These are phyloP conservation scores for Bombus waltoni DNA, from an alignment of 1,140 invertebrate genomes.

Conservation along the genomic window DNA sequence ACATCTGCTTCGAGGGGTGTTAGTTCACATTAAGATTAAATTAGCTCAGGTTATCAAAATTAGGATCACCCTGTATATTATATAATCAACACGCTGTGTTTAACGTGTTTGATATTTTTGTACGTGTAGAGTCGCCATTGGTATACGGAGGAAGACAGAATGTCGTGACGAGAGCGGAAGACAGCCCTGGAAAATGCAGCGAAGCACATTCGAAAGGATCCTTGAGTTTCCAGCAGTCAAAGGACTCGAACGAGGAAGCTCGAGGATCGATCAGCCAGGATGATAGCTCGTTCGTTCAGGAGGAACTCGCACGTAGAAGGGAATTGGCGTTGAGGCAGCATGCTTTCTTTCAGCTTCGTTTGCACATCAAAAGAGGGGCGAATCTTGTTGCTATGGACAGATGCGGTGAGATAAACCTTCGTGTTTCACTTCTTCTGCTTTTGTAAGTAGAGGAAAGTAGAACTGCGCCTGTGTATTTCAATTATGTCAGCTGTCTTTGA, in stretches of 20 bases:
- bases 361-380: constrained; percentile 93
- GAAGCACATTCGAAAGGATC: constrained; percentile 67
- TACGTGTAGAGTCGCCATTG: constrained; percentile 73
- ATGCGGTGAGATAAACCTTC: constrained; percentile 88
- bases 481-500: not conserved
- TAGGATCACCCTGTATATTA: not conserved
- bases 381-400: constrained; percentile 97
- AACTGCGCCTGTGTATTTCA: not conserved
- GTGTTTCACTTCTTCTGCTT: not conserved
- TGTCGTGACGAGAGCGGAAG: constrained; percentile 60
- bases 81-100: not conserved
- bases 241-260: constrained; percentile 46
- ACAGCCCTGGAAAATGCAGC: constrained; percentile 69
- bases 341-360: constrained; percentile 94
- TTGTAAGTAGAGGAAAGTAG: not conserved
- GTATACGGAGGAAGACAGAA: constrained; percentile 64
- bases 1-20: no score
- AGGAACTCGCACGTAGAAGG: constrained; percentile 86
- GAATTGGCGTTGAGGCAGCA: constrained; percentile 90
- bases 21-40: not conserved
- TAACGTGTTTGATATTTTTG: not conserved
- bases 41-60: not conserved
- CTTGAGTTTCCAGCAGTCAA: constrained; percentile 48
- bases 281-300: constrained; percentile 77
- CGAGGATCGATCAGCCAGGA: constrained; percentile 50